Evolutionary conservation across 2,888 invertebrate species (phyloP).

Genomic region (Rhimphoctona megacephalus): DNA sequence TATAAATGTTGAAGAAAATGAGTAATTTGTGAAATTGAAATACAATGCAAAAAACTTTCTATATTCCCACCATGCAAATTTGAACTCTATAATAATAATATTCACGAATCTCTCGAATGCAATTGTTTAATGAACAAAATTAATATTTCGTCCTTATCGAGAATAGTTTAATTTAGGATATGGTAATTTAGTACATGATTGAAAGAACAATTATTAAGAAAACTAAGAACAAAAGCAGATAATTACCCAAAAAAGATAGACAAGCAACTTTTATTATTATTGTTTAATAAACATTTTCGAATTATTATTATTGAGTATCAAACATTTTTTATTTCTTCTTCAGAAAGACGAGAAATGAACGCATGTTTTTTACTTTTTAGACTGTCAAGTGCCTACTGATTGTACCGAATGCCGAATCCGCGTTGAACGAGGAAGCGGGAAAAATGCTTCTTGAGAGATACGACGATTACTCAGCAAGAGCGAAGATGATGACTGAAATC

Average conservation of each 20-base stretch:
- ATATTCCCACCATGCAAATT: not conserved
- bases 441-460: constrained; percentile 96
- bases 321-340: not conserved
- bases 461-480: constrained; percentile 95
- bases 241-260: not conserved
- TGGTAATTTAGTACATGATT: not conserved
- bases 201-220: not conserved
- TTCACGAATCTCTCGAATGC: not conserved
- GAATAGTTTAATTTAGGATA: not conserved
- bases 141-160: not conserved
- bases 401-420: constrained; percentile 98
- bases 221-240: not conserved
- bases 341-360: not conserved
- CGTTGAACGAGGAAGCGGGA: constrained; percentile 98
- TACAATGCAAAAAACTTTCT: not conserved
- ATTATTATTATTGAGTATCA: not conserved
- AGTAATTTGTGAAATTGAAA: too few relatives aligned
- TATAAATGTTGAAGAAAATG: not conserved
- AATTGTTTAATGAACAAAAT: not conserved
- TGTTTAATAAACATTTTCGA: not conserved
- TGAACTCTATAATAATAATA: not conserved
- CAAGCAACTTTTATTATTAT: not conserved
- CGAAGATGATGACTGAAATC: constrained; percentile 96
- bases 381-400: constrained; percentile 98
- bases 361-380: constrained; percentile 82